Evolutionary conservation across 1,140 invertebrate genomes (phyloP), one percentile per base, ranked within the genome.

Genomic region (Teleogryllus occipitalis): DNA sequence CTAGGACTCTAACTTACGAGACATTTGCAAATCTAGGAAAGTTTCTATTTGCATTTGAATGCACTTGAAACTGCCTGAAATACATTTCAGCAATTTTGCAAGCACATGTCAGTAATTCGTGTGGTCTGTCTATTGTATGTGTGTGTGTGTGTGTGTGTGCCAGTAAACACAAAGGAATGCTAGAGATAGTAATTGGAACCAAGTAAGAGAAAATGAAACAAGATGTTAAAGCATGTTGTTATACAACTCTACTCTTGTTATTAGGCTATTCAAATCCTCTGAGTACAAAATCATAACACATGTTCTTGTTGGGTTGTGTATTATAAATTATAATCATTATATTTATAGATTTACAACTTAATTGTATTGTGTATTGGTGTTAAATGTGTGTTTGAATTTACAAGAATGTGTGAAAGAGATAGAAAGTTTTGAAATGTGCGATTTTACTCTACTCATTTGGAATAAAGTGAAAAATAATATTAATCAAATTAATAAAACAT

Each of bases 301-400:
- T 65, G 54, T 65, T 65, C 54, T 65, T 65, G 54, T 65, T 65
- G 54, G 54, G 54, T 65, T 65, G 54, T 65, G 54, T 65, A 65
- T 65, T 65, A 65, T 65, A 65, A 65, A 65, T 65, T 65, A 65
- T 65, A 65, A 65, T 65, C 54, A 65, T 65, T 65, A 65, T 65
- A 65, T 65, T 65, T 65, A 65, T 65, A 65, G 54, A 65, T 14
- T 65, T 14, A 65, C 54, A 65, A 14, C 7, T 65, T 65, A 65
- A 65, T 65, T 65, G 54, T 65, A 14, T 65, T 65, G 54, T 65
- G 54, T 65, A 65, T 65, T 65, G 54, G 54, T 65, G 54, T 65
- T 65, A 65, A 14, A 65, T 65, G 54, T 65, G 10, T 65, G 54
- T 65, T 14, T 65, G 54, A 65, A 65, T 65, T 65, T 65, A 18